A percentile compares a stretch with the other conserved stretches of the same genome.
Evolutionary conservation across 2,113 vertebrate species (phyloP).

Genomic region (Romanogobio albipinnatus): DNA sequence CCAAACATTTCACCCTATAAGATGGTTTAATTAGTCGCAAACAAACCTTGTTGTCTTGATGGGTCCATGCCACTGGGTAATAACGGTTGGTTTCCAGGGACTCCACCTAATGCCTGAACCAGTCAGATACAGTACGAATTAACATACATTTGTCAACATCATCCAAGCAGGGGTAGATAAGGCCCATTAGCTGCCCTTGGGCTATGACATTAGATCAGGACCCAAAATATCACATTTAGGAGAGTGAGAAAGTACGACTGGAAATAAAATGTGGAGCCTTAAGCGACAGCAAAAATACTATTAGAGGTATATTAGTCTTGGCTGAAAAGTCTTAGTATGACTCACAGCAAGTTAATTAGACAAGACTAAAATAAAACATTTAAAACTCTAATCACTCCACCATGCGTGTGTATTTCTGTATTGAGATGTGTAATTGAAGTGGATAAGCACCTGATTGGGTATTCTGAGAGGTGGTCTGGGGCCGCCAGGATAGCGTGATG

Average conservation of each 20-base stretch:
- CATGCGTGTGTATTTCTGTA: not conserved
- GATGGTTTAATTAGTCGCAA: not conserved
- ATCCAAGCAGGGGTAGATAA: not conserved
- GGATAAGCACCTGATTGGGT: constrained; percentile 89
- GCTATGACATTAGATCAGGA: constrained; percentile 13
- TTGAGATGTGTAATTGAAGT: not conserved
- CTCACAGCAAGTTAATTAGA: not conserved
- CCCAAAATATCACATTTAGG: constrained; percentile 2
- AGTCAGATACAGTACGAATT: not conserved
- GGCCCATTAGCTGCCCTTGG: constrained; percentile 15
- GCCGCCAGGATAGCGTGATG: constrained; percentile 97
- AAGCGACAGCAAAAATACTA: not conserved
- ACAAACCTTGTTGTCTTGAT: constrained; percentile 93
- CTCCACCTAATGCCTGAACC: constrained; percentile 82
- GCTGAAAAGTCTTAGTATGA: not conserved
- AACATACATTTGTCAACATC: constrained; percentile 2
- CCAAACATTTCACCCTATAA: not conserved
- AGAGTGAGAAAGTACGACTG: not conserved
- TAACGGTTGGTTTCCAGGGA: constrained; percentile 90
- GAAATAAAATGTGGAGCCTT: not conserved
- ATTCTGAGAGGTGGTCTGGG: constrained; percentile 94
- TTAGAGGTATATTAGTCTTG: not conserved
- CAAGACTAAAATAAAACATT: not conserved
- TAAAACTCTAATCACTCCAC: not conserved
- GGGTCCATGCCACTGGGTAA: constrained; percentile 97